phyloP scores from a whole-genome alignment of 2,797 vertebrate genomes.

The Moxostoma hubbsi region DNA sequence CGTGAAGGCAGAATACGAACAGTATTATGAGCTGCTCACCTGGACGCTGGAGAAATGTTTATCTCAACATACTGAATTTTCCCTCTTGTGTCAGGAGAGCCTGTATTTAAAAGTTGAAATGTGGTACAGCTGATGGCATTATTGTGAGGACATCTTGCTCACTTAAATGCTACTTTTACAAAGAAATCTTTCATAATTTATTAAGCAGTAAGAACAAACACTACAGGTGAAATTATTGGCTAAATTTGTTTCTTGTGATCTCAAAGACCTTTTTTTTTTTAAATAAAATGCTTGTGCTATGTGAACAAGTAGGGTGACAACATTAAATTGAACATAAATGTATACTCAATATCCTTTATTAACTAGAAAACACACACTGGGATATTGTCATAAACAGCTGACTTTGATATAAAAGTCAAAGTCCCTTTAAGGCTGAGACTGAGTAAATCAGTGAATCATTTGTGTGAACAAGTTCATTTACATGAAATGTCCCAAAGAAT shows the following conservation, averaged over 20 bases:
- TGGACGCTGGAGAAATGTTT: constrained; percentile 5
- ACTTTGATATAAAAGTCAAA: too few relatives aligned
- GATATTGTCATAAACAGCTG: too few relatives aligned
- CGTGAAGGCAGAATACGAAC: constrained; percentile 26
- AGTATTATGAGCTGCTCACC: constrained; percentile 23
- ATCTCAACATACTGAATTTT: background rate
- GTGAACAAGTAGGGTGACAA: too few relatives aligned
- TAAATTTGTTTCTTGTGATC: background rate
- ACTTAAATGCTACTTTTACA: background rate
- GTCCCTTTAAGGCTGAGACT: too few relatives aligned
- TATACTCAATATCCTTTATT: too few relatives aligned
- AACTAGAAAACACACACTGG: too few relatives aligned
- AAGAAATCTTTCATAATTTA: background rate
- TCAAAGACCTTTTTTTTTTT: too few relatives aligned
- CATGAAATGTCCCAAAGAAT: too few relatives aligned
- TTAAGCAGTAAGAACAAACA: background rate
- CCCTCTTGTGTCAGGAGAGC: background rate
- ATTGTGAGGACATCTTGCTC: background rate
- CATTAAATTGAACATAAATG: too few relatives aligned
- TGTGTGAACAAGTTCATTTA: too few relatives aligned
- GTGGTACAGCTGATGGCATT: background rate
- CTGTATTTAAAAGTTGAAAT: background rate
- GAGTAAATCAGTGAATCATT: too few relatives aligned
- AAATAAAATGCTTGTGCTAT: too few relatives aligned
- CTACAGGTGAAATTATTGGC: background rate